These are phyloP conservation scores for Myotis pilosus DNA, from an alignment of 2,797 vertebrate species.

Conservation along the genomic window DNA sequence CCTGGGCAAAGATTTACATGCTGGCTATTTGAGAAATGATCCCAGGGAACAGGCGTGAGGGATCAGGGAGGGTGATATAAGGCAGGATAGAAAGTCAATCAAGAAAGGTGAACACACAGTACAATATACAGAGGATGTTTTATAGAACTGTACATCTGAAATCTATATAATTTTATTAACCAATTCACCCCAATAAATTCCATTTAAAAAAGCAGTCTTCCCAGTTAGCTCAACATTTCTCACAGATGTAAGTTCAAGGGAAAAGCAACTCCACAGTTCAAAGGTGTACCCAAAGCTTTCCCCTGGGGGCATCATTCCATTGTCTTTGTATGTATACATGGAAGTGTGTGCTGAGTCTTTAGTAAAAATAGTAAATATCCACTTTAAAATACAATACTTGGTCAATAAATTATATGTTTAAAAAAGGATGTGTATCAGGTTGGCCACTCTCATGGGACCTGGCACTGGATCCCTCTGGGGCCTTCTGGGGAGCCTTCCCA, in stretches of 20 bases:
- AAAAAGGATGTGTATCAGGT: neutral
- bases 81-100: neutral
- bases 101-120: neutral
- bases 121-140: neutral
- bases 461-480: neutral
- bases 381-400: neutral
- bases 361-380: neutral
- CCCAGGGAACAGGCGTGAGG: neutral
- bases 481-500: neutral
- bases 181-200: neutral
- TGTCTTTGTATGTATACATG: neutral
- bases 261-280: neutral
- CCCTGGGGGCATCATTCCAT: neutral
- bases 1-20: neutral
- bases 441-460: neutral
- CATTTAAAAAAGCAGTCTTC: neutral
- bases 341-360: neutral
- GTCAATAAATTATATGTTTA: neutral
- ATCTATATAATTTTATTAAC: neutral
- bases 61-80: neutral
- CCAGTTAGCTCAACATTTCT: conserved; percentile 26
- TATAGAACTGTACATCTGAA: neutral
- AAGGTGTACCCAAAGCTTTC: neutral
- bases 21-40: neutral
- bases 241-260: neutral